Evolutionary conservation across 2,888 invertebrate species (phyloP), one percentile per base, ranked within the genome.

Genomic region (Chaitophorus viminalis): DNA sequence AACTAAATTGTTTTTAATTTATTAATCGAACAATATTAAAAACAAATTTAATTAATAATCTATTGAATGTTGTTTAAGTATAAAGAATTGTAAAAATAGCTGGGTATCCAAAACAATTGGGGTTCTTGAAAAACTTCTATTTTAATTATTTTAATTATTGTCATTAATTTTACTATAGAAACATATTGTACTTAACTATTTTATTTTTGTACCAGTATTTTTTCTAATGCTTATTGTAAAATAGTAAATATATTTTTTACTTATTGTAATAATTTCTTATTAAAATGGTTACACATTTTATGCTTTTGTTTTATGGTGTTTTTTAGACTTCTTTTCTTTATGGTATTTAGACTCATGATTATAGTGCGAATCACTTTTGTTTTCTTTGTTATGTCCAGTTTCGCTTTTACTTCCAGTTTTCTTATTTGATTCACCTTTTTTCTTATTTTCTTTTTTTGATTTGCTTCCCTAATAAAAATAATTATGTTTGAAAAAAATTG

Each of bases 221-320:
- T 86, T 72, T 18, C 29, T 72, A 79, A 79, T 52, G 33, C 46
- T 77, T 68, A 77, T 65, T 72, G 29, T 39, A 86, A 70, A 86
- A 78, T 72, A 52, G 21, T 39, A n/a, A 68, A 76, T 33, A 31
- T 78, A 78, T 78, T 78, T 86, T 78, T 77, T 68, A 68, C 21
- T 84, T 86, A 86, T 77, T 77, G 70, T 86, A 86, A 78, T 86
- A 29, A 70, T 74, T 79, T 87, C 33, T 17, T 79, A 79, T 74
- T 65, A 81, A 79, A 84, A 46, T 68, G 17, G 46, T 65, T 33
- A 81, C 8, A 74, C 21, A 14, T 87, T 87, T 79, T 74, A 81
- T 33, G n/a, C 33, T 21, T 79, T 87, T 81, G 9, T 81, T 6
- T 65, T 81, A 11, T 79, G 54, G 9, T n/a, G 29, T 75, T 87